Evolutionary conservation across 2,113 vertebrate genomes (phyloP).

Genomic region (Neotragus moschatus): DNA sequence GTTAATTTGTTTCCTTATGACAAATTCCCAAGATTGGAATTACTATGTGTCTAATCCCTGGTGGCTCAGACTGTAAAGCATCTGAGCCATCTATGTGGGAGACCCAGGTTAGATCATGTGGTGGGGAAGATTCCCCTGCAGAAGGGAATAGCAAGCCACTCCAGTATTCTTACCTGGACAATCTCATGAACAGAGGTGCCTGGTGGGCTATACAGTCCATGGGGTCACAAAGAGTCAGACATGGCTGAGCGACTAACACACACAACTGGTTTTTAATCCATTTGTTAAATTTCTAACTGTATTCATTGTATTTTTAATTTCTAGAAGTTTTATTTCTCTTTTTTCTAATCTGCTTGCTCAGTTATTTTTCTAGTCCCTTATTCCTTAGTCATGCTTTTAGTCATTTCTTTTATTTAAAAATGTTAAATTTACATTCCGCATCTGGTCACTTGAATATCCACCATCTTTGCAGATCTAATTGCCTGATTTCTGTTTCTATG

Average conservation of each 20-base stretch:
- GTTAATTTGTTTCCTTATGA: neutral
- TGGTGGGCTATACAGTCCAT: neutral
- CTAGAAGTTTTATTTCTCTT: neutral
- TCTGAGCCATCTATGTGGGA: neutral
- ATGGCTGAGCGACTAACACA: neutral
- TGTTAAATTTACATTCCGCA: neutral
- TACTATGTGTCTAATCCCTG: neutral
- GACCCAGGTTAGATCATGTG: neutral
- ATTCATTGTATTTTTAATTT: neutral
- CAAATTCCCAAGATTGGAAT: neutral
- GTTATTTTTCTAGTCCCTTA: neutral
- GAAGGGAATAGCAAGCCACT: neutral
- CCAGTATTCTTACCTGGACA: neutral
- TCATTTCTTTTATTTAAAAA: neutral
- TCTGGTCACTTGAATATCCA: neutral
- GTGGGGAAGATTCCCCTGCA: neutral
- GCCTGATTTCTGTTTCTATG: neutral
- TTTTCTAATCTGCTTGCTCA: neutral
- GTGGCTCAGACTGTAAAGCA: neutral
- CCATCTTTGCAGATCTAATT: neutral
- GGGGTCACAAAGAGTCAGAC: neutral
- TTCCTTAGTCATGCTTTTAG: neutral
- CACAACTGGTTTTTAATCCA: neutral
- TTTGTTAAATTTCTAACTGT: neutral
- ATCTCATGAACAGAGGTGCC: neutral